Base-by-base conservation (phyloP, 2,888 invertebrate species). In the Tipula unca region DNA sequence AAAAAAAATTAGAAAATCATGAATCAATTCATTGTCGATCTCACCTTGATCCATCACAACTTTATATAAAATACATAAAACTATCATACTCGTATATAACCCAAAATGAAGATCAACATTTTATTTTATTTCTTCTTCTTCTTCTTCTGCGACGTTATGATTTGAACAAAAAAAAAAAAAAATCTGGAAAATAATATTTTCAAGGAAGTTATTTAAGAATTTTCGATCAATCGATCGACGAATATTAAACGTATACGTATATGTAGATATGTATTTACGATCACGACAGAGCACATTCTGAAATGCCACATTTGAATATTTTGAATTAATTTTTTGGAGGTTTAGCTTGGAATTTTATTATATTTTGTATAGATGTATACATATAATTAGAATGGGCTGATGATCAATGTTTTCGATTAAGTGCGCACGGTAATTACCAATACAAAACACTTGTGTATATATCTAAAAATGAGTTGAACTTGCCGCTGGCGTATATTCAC, bases 181-280 rank as follows among this genome's bases (percentile, higher is more conserved):
- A 54, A 54, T 54, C 48, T 54, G 17, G 20, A 54, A 17, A 54
- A 54, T 5, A 17, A 17, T 54, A 25, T 69, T 25, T 69, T 69
- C 69, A 69, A 69, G 69, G 69, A 69, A 69, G 69, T 69, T 69
- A 25, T 69, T 69, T 69, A 69, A 69, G 69, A 69, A 69, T 69
- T 69, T 69, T 25, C 69, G 69, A 69, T 69, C 69, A 69, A 69
- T 69, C 25, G 69, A 69, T 69, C 25, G 69, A n/a, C 5, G 48
- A 54, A 17, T 32, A n/a, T n/a, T n/a, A n/a, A n/a, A n/a, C n/a
- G n/a, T n/a, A n/a, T n/a, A n/a, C n/a, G n/a, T n/a, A n/a, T n/a
- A n/a, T n/a, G n/a, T n/a, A n/a, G n/a, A n/a, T n/a, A n/a, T 32
- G 3, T 32, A 32, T n/a, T n/a, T n/a, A n/a, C 42, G 48, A 48